A percentile compares a stretch with the other conserved stretches of the same genome.
Conservation (phyloP, 2,113 vertebrate species). For the Brevimyrus niger region DNA sequence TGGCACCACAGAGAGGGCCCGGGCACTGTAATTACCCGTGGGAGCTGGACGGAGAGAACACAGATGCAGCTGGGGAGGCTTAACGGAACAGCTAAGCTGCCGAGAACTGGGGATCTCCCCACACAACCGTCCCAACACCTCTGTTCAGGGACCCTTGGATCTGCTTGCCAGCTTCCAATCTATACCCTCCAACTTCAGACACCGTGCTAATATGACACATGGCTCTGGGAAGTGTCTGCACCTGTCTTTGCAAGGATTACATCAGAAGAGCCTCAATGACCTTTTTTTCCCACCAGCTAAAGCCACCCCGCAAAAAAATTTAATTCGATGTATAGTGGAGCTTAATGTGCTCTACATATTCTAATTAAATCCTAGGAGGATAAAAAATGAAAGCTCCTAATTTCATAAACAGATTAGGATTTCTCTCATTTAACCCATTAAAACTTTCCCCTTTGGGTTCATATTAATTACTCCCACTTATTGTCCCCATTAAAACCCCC, state of each 20-base stretch:
- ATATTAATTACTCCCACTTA: slow-evolving; percentile 32
- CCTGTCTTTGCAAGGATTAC: neutral
- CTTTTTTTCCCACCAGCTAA: neutral
- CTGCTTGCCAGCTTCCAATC: neutral
- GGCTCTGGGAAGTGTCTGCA: neutral
- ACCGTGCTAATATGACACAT: neutral
- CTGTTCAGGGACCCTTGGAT: neutral
- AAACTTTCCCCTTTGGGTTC: slow-evolving; percentile 23
- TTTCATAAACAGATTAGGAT: slow-evolving; percentile 49
- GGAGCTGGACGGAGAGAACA: neutral
- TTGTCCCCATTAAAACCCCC: slow-evolving; percentile 18
- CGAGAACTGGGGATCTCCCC: neutral
- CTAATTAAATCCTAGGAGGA: slow-evolving; percentile 19
- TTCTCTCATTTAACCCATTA: slow-evolving; percentile 35
- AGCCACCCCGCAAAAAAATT: neutral
- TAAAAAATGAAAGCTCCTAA: slow-evolving; percentile 32
- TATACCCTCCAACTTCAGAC: neutral
- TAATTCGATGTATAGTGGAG: neutral
- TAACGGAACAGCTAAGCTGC: slow-evolving; percentile 20
- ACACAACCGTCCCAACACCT: neutral
- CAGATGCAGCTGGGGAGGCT: neutral
- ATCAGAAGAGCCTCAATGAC: neutral
- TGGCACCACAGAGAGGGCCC: neutral
- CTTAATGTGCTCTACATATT: slow-evolving; percentile 27
- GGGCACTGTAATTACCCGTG: neutral